Conservation (phyloP, 2,888 invertebrate species). For the Andrena minutula region DNA sequence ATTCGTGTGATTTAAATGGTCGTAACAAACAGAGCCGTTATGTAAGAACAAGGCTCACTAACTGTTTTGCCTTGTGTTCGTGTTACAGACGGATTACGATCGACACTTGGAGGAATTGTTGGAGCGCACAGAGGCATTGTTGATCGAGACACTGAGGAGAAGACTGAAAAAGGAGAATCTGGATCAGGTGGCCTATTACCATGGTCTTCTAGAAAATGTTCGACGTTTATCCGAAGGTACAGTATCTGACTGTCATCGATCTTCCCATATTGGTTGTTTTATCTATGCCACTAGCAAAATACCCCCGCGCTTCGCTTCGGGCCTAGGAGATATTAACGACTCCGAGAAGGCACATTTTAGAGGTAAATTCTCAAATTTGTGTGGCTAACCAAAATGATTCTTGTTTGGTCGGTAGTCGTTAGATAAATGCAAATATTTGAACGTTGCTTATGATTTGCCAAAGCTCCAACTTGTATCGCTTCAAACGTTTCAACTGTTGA, state of each 20-base stretch:
- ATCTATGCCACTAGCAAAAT: no score
- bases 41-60: background rate
- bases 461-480: no score
- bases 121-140: slow-evolving; percentile 86
- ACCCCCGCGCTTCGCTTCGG: no score
- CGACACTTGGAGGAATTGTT: slow-evolving; percentile 91
- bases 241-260: background rate
- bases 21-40: background rate
- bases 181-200: slow-evolving; percentile 73
- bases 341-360: no score
- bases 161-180: slow-evolving; percentile 71
- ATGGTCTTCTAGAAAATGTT: slow-evolving; percentile 76
- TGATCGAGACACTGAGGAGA: slow-evolving; percentile 86
- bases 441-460: no score
- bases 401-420: no score
- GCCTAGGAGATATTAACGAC: no score
- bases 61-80: background rate
- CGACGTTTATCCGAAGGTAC: slow-evolving; percentile 77
- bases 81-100: slow-evolving; percentile 88
- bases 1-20: no score
- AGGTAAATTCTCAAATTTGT: no score
- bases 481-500: no score
- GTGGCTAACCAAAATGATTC: no score
- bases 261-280: background rate
- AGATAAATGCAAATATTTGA: no score